phyloP scores from a whole-genome alignment of 2,113 vertebrate genomes.

The Nestor notabilis region DNA sequence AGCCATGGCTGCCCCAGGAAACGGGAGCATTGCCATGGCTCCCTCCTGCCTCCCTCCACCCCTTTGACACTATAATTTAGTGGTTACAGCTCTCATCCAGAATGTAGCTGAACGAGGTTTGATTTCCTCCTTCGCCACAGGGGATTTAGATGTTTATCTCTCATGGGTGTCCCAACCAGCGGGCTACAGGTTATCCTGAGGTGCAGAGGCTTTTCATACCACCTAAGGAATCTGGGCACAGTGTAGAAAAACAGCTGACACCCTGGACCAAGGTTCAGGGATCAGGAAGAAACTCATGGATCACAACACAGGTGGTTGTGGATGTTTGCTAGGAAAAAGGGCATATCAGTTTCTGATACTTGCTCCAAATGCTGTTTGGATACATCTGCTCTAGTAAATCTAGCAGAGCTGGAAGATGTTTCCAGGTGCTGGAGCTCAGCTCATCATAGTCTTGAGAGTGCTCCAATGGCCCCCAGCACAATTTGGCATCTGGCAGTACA shows the following conservation, averaged over 20 bases:
- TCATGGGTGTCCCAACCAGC: background rate
- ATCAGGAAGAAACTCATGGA: background rate
- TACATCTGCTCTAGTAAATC: background rate
- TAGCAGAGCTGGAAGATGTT: background rate
- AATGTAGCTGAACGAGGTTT: constrained; percentile 8
- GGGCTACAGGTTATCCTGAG: background rate
- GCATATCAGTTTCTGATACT: fast-evolving
- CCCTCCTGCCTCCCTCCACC: background rate
- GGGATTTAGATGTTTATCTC: constrained; percentile 27
- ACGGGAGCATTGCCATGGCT: fast-evolving
- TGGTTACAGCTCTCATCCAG: background rate
- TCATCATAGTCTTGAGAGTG: background rate
- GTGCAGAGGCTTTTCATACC: fast-evolving
- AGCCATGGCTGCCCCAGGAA: background rate
- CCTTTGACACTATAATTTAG: background rate
- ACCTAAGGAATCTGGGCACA: background rate
- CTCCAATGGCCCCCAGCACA: background rate
- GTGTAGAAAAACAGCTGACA: background rate
- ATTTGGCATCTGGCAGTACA: background rate
- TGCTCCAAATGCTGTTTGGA: background rate
- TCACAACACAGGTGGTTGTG: background rate
- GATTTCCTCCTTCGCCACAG: background rate
- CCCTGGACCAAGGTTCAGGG: background rate
- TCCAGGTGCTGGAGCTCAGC: background rate
- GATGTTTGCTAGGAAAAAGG: background rate